Base-by-base conservation (phyloP, 1,140 invertebrate species). In the Zaprionus lachaisei region DNA sequence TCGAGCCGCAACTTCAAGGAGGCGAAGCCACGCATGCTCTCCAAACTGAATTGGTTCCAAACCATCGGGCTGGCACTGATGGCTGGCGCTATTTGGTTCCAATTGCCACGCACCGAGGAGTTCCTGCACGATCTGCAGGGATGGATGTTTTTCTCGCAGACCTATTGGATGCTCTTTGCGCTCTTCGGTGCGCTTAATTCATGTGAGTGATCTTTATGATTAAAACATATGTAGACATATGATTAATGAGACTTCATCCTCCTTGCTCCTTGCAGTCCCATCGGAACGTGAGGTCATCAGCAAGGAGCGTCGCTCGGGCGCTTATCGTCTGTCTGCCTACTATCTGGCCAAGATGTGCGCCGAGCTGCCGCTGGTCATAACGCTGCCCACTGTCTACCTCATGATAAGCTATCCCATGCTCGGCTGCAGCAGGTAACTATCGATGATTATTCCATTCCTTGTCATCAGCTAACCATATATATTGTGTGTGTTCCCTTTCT, bases 141-240 rank as follows among this genome's bases (percentile, higher is more conserved):
- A 49, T 97, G 96, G 96, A 96, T 97, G 95, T 97, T 97, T 91
- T 97, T 97, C 93, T 96, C 96, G 22, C 96, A 96, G 26, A 97
- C 96, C 26, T 97, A 97, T 86, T 97, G 96, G 97, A 97, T 97
- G 96, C 94, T 97, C 31, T 97, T 97, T 92, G 95, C 96, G 15
- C 94, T 97, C 67, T 97, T 97, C 87, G 96, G 96, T 80, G 96
- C 97, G 64, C 94, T 97, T 17, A 95, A 96, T 83, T 96, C 96
- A 92, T 94, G 94, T 94, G 79, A 91, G 93, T 34, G 31, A 34
- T 34, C 9, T 31, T 31, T 31, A 2, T 2, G 28, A 31, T 2
- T 31, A 31, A 7, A 31, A 7, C 9, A 2, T 31, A 31, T 31
- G 1, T 31, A 31, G 28, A 9, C 4, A 26, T 26, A 26, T 26